These are phyloP conservation scores for Cynopterus sphinx DNA, from an alignment of 2,797 vertebrate genomes.

Conservation along the genomic window DNA sequence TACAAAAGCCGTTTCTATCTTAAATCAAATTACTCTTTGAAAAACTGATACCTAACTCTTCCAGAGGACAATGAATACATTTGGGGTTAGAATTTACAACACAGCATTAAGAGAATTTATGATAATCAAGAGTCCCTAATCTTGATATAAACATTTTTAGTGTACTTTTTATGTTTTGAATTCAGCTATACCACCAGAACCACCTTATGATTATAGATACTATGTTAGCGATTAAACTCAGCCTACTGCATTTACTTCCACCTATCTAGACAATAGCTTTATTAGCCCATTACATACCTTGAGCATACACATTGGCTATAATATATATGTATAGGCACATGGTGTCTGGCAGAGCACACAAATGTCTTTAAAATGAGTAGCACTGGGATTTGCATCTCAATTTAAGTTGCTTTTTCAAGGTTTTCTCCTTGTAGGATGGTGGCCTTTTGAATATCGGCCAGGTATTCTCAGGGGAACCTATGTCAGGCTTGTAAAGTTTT, in stretches of 20 bases:
- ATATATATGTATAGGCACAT: neutral
- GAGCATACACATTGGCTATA: neutral
- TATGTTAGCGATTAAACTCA: neutral
- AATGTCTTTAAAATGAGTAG: slow-evolving; percentile 29
- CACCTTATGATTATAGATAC: neutral
- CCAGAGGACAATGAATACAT: neutral
- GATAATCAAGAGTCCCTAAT: neutral
- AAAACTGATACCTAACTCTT: slow-evolving; percentile 9
- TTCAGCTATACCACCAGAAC: neutral
- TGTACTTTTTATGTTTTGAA: slow-evolving; percentile 3
- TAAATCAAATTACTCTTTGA: slow-evolving; percentile 32
- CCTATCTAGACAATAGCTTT: neutral
- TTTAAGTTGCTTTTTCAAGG: slow-evolving; percentile 25
- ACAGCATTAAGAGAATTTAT: neutral
- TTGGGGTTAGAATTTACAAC: neutral
- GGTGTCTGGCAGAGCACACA: neutral
- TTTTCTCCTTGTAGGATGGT: neutral
- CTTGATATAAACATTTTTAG: neutral
- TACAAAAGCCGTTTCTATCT: slow-evolving; percentile 13
- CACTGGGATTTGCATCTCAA: neutral
- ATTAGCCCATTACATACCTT: neutral
- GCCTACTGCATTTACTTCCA: neutral
- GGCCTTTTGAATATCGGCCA: neutral
- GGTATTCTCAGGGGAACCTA: neutral
- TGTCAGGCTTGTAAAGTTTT: neutral